Evolutionary conservation across 2,113 vertebrate genomes (phyloP).

Genomic region (Sander vitreus): DNA sequence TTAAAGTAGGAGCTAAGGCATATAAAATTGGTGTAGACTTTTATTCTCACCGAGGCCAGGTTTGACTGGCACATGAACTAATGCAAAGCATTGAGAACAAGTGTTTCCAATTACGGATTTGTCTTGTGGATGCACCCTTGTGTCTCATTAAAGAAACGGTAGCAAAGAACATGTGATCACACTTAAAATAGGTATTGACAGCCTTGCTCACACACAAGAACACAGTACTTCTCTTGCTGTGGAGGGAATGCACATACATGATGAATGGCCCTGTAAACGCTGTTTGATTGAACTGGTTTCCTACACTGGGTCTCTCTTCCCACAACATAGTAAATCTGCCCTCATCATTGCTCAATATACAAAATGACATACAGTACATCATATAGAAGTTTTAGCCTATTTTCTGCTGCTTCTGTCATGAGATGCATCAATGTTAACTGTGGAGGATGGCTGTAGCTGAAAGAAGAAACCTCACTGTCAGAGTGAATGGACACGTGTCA

Average conservation of each 20-base stretch:
- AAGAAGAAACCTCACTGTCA: constrained; percentile 28
- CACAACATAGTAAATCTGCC: not conserved
- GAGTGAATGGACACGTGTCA: constrained; percentile 55
- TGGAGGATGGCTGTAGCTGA: constrained; percentile 19
- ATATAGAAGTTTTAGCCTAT: not conserved
- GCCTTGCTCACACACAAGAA: constrained; percentile 7
- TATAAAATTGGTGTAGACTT: constrained; percentile 12
- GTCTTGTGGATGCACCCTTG: constrained; percentile 56
- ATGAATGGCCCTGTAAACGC: constrained; percentile 43
- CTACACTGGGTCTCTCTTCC: constrained; percentile 3
- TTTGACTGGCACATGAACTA: constrained; percentile 58
- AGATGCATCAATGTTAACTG: constrained; percentile 17
- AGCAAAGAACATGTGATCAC: constrained; percentile 42
- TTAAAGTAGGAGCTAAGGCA: not conserved
- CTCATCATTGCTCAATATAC: constrained; percentile 11
- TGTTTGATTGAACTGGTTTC: constrained; percentile 49
- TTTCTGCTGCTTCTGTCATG: constrained; percentile 38
- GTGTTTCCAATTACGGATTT: constrained; percentile 66
- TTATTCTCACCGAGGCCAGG: constrained; percentile 5
- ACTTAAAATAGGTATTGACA: constrained; percentile 54
- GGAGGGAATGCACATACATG: constrained; percentile 32
- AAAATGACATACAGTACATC: not conserved
- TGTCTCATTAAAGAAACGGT: constrained; percentile 73
- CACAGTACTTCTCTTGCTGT: not conserved
- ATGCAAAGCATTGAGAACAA: constrained; percentile 57